Conservation (phyloP, 1,140 invertebrate species). For the Drosophila hydei region DNA sequence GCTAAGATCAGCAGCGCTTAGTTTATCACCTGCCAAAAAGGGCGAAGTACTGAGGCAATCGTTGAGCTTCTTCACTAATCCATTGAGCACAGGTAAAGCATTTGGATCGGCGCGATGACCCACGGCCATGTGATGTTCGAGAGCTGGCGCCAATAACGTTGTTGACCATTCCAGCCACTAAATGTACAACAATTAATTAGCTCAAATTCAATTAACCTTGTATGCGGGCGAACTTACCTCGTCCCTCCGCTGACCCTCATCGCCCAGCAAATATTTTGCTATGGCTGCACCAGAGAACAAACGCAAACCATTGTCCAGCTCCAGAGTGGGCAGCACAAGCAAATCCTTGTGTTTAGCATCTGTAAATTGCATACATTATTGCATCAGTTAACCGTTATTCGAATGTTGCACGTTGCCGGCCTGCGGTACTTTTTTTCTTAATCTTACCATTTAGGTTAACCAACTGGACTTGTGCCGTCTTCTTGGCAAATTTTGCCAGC, state of each 20-base stretch:
- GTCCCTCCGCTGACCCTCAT: slow-evolving; percentile 67
- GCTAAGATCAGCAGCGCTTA: slow-evolving; percentile 61
- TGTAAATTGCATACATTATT: slow-evolving; percentile 59
- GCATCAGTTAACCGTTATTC: slow-evolving; percentile 55
- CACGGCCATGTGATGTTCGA: slow-evolving; percentile 83
- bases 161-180: slow-evolving; percentile 91
- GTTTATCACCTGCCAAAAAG: slow-evolving; percentile 77
- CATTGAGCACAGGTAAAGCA: slow-evolving; percentile 84
- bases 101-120: slow-evolving; percentile 84
- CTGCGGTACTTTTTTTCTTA: not conserved
- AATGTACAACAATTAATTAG: no score
- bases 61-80: slow-evolving; percentile 84
- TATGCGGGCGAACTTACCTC: slow-evolving; percentile 62
- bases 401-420: slow-evolving; percentile 41
- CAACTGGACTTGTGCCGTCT: slow-evolving; percentile 85
- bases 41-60: slow-evolving; percentile 77
- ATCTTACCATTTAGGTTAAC: slow-evolving; percentile 86
- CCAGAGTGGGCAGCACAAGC: slow-evolving; percentile 85
- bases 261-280: slow-evolving; percentile 85
- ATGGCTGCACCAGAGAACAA: slow-evolving; percentile 86
- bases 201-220: slow-evolving; percentile 75
- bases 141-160: slow-evolving; percentile 87
- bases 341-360: slow-evolving; percentile 67
- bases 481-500: slow-evolving; percentile 86
- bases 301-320: slow-evolving; percentile 83